These are phyloP conservation scores for Malurus melanocephalus DNA, from an alignment of 2,113 vertebrate species.

Conservation along the genomic window DNA sequence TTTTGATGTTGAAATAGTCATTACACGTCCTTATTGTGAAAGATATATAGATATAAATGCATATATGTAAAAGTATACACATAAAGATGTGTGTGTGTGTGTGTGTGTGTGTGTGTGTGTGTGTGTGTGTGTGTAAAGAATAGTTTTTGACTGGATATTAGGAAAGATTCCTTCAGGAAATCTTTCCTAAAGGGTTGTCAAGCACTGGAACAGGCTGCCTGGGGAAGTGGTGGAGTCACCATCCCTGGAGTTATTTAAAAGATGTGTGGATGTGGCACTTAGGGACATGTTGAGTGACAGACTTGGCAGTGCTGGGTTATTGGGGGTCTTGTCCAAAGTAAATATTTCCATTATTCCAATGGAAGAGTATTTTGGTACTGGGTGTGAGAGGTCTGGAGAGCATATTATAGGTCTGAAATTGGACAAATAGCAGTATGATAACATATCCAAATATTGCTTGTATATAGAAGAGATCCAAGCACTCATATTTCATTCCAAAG, in stretches of 20 bases:
- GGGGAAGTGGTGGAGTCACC: not conserved
- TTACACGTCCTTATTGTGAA: not conserved
- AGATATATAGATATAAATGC: not conserved
- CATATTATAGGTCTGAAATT: not conserved
- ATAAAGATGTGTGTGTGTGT: not conserved
- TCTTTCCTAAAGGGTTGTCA: not conserved
- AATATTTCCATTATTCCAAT: not conserved
- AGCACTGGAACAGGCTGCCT: not conserved
- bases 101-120: too few species aligned
- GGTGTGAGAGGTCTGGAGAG: not conserved
- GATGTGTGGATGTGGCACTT: not conserved
- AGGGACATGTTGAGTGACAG: not conserved
- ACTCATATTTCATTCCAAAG: constrained; percentile 22
- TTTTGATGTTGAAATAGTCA: not conserved
- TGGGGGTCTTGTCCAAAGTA: not conserved
- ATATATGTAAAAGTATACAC: not conserved
- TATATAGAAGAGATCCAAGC: not conserved
- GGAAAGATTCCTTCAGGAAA: not conserved
- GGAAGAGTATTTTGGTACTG: not conserved
- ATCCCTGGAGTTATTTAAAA: not conserved
- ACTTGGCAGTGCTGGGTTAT: not conserved
- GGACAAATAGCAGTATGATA: not conserved
- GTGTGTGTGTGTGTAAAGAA: not conserved
- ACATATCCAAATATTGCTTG: not conserved
- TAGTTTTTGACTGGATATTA: not conserved